These are phyloP conservation scores for Sisyra nigra DNA, from an alignment of 2,888 invertebrate genomes.

Conservation along the genomic window DNA sequence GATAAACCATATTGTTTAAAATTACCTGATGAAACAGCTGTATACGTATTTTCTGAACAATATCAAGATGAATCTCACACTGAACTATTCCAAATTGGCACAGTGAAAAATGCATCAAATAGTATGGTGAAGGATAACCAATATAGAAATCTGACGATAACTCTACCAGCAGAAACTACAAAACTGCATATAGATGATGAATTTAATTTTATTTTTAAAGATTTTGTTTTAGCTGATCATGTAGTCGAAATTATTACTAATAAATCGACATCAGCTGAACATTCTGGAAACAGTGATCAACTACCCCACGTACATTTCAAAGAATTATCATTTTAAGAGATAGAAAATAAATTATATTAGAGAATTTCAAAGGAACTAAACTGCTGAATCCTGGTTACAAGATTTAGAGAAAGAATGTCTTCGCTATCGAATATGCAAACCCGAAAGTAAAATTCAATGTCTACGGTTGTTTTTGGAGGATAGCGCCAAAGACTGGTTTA, in stretches of 20 bases:
- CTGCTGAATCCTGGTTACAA: not conserved
- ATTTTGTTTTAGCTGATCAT: not conserved
- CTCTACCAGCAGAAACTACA: not conserved
- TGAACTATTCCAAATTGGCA: slow-evolving; percentile 1
- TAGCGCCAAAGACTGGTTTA: slow-evolving; percentile 1
- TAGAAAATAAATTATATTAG: not conserved
- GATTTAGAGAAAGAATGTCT: not conserved
- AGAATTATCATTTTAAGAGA: not conserved
- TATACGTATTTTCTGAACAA: no score
- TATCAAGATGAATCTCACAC: not conserved
- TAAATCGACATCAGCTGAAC: no score
- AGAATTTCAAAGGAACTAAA: not conserved
- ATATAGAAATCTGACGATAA: not conserved
- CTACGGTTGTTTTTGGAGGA: not conserved
- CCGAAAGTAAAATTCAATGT: not conserved
- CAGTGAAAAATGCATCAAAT: not conserved
- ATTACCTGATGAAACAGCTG: no score
- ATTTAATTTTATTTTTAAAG: not conserved
- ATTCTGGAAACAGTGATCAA: no score
- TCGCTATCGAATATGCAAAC: not conserved
- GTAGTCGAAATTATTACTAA: not conserved
- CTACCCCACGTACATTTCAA: not conserved
- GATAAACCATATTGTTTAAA: no score
- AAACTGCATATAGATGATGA: not conserved
- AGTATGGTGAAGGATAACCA: not conserved